A percentile compares a stretch with the other conserved stretches of the same genome.
phyloP scores from a whole-genome alignment of 2,888 invertebrate genomes.

The Aricia artaxerxes region DNA sequence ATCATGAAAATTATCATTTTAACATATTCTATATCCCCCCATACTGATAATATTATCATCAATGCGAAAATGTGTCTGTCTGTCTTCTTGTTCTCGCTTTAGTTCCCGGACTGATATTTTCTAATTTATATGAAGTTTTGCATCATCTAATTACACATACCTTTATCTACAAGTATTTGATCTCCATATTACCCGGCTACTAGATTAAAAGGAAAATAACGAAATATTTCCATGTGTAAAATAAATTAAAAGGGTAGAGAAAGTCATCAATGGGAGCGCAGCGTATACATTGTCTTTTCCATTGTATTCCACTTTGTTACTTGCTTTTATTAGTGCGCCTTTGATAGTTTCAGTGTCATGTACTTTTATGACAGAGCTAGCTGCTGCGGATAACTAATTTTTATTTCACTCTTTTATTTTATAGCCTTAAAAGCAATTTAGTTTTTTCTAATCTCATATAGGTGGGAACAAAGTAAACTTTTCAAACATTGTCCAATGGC shows the following conservation, averaged over 20 bases:
- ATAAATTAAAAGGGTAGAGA: conserved; percentile 43
- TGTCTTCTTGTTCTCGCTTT: too few species aligned
- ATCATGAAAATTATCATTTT: neutral
- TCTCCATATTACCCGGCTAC: neutral
- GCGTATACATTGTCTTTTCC: conserved; percentile 45
- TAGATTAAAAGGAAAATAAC: conserved; percentile 36
- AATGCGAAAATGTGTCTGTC: too few species aligned
- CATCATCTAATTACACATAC: too few species aligned
- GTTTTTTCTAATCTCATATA: conserved; percentile 10
- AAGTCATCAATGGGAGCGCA: conserved; percentile 45
- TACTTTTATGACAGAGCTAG: conserved; percentile 57
- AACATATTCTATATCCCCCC: too few species aligned
- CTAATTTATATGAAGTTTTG: too few species aligned
- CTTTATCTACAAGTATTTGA: too few species aligned
- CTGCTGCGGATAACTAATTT: conserved; percentile 56
- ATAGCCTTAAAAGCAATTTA: conserved; percentile 22
- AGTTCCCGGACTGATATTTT: too few species aligned
- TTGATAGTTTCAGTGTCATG: conserved; percentile 62
- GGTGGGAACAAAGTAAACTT: conserved; percentile 36
- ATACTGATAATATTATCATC: too few species aligned
- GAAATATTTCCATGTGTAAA: conserved; percentile 40
- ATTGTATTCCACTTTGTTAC: conserved; percentile 58
- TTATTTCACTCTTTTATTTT: conserved; percentile 40
- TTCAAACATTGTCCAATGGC: neutral
- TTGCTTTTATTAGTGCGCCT: conserved; percentile 66